A percentile compares a stretch with the other conserved stretches of the same genome.
Conservation (phyloP, 2,797 vertebrate genomes). For the Pangasius macronema region DNA sequence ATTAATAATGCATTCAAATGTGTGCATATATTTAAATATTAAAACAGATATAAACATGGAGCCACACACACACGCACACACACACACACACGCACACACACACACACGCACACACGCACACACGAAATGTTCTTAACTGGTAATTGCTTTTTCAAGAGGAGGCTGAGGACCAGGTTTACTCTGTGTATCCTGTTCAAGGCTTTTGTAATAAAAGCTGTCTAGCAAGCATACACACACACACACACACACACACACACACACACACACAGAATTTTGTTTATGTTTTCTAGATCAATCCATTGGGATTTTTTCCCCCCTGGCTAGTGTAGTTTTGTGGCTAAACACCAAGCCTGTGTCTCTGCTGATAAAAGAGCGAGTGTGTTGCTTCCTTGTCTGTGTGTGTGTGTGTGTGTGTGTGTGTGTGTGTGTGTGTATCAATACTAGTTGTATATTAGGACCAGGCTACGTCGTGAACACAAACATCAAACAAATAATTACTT, state of each 20-base stretch:
- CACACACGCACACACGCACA: constrained; percentile 12
- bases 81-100: constrained; percentile 1
- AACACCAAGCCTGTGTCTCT: not conserved
- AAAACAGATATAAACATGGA: too few species aligned
- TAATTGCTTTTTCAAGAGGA: constrained; percentile 46
- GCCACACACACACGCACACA: constrained; percentile 15
- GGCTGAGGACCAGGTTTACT: not conserved
- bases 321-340: not conserved
- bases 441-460: not conserved
- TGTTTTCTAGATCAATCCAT: not conserved
- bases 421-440: too few species aligned
- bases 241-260: not conserved
- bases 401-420: too few species aligned
- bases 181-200: not conserved
- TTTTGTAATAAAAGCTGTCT: not conserved
- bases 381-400: not conserved
- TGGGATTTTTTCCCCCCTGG: too few species aligned
- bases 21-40: not conserved
- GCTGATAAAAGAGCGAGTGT: not conserved
- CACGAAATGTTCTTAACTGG: constrained; percentile 34
- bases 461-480: not conserved
- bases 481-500: not conserved
- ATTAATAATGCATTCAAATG: not conserved
- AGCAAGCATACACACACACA: not conserved
- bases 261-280: not conserved